These are phyloP conservation scores for Cyprinella venusta DNA, from an alignment of 2,797 vertebrate genomes.

Conservation along the genomic window DNA sequence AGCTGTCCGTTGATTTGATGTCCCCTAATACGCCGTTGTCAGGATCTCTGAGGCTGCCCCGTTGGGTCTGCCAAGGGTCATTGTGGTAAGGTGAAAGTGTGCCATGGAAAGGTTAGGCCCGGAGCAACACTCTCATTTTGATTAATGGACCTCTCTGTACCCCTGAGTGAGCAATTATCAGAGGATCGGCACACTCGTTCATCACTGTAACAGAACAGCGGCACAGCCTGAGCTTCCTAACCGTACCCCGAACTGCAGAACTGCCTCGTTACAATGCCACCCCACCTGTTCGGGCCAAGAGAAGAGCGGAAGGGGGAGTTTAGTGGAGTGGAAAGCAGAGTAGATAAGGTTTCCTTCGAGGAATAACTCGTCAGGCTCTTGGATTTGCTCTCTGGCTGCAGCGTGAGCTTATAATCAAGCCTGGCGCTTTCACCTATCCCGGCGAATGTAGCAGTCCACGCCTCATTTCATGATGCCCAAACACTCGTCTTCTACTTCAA, in stretches of 20 bases:
- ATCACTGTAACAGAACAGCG: conserved; percentile 78
- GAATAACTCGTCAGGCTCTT: conserved; percentile 61
- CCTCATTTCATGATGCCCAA: conserved; percentile 20
- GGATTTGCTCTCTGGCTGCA: conserved; percentile 50
- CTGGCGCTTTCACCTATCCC: conserved; percentile 48
- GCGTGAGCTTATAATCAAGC: conserved; percentile 49
- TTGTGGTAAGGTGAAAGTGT: conserved; percentile 64
- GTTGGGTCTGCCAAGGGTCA: conserved; percentile 55
- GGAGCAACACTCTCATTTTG: conserved; percentile 77
- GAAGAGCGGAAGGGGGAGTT: conserved; percentile 53
- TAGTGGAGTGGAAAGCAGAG: conserved; percentile 42
- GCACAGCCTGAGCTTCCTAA: conserved; percentile 59
- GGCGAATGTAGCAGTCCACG: conserved; percentile 11
- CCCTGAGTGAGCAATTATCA: conserved; percentile 87
- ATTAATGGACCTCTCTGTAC: conserved; percentile 84
- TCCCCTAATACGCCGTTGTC: too few species aligned
- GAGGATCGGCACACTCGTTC: conserved; percentile 80
- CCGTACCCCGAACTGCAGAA: conserved; percentile 70
- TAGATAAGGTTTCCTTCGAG: conserved; percentile 64
- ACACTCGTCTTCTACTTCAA: not conserved
- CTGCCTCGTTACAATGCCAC: conserved; percentile 56
- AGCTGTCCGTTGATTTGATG: conserved; percentile 35
- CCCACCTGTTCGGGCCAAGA: conserved; percentile 54
- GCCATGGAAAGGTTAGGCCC: conserved; percentile 69
- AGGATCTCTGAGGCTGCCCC: not conserved